These are phyloP conservation scores for Cryptocheilus praepositus DNA, from an alignment of 2,888 invertebrate species.

Conservation along the genomic window DNA sequence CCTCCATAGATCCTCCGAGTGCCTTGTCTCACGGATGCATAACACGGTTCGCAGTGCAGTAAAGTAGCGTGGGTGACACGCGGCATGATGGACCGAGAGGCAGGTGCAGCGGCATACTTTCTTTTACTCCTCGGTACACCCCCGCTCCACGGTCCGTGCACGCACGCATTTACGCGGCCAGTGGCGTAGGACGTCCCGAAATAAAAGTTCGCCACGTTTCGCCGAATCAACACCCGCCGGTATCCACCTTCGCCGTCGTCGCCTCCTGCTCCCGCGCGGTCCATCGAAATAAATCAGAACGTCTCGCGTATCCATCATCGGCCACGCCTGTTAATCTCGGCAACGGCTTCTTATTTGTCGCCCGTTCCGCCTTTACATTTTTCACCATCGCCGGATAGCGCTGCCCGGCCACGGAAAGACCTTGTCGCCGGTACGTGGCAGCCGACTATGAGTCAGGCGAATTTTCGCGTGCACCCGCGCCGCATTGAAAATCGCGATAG, in stretches of 20 bases:
- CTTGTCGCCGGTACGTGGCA: too few relatives aligned
- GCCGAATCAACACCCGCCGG: neutral
- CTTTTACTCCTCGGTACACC: constrained; percentile 53
- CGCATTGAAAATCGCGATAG: too few relatives aligned
- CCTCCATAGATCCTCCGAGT: constrained; percentile 66
- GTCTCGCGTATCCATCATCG: neutral
- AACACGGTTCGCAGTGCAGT: constrained; percentile 72
- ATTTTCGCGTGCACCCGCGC: too few relatives aligned
- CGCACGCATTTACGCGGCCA: constrained; percentile 57
- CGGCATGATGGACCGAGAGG: constrained; percentile 71
- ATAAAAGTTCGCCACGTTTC: neutral
- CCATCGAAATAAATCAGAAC: neutral
- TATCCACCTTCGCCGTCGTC: neutral
- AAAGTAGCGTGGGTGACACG: constrained; percentile 74
- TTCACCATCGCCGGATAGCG: neutral
- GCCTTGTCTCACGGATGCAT: constrained; percentile 70
- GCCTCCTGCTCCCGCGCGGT: too few relatives aligned
- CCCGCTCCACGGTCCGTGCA: constrained; percentile 39
- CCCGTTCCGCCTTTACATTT: too few relatives aligned
- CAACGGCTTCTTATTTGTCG: neutral
- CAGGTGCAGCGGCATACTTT: constrained; percentile 70
- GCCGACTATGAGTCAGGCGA: too few relatives aligned
- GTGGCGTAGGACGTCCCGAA: constrained; percentile 43
- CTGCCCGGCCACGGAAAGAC: neutral
- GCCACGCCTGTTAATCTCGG: constrained; percentile 35